Conservation (phyloP, 2,113 vertebrate genomes). For the Egretta garzetta region DNA sequence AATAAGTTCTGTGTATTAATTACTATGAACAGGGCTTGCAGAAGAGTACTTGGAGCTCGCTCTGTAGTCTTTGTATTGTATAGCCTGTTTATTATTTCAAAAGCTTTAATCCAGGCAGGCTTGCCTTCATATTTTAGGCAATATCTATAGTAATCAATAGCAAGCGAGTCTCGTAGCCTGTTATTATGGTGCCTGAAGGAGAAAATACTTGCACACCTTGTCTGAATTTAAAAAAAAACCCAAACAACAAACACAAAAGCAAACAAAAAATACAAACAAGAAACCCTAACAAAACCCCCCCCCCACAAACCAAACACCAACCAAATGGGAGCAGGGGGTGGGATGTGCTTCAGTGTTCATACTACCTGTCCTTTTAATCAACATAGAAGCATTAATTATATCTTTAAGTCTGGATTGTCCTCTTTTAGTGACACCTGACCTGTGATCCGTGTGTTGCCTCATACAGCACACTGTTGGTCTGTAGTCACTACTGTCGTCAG, state of each 20-base stretch:
- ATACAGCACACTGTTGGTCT: rapidly evolving
- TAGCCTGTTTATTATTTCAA: background rate
- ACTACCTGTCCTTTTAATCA: background rate
- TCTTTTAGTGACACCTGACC: background rate
- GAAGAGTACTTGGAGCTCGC: background rate
- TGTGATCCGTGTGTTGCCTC: background rate
- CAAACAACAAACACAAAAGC: background rate
- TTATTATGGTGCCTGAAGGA: background rate
- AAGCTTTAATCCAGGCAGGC: background rate
- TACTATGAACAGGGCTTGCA: background rate
- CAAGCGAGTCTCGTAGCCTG: background rate
- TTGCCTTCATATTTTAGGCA: background rate
- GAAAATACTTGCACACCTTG: background rate
- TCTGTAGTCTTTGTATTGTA: background rate
- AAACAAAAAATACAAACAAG: background rate
- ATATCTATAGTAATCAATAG: background rate
- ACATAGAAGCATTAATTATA: background rate
- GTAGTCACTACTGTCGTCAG: background rate
- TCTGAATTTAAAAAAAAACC: background rate
- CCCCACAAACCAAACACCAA: too few relatives aligned
- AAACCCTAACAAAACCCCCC: rapidly evolving
- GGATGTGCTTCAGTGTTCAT: background rate
- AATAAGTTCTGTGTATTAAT: background rate
- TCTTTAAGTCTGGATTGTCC: background rate
- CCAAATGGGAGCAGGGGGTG: too few relatives aligned